Conservation (phyloP, 1,140 invertebrate genomes). For the Papilio helenus region DNA sequence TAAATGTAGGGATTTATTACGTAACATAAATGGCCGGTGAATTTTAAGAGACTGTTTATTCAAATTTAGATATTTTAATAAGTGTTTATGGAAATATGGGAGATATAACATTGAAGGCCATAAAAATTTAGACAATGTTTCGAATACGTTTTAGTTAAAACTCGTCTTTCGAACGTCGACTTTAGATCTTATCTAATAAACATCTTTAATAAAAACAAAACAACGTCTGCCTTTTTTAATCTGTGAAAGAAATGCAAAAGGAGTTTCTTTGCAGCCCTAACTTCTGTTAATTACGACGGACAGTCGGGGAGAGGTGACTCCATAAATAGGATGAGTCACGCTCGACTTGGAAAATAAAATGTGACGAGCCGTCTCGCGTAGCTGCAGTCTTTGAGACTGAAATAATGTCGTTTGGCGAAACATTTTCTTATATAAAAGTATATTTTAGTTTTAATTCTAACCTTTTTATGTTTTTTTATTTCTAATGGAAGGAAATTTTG, state of each 20-base stretch:
- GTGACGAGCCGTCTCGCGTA: conserved; percentile 2
- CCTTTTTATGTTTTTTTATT: neutral
- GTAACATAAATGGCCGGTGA: neutral
- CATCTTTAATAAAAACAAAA: neutral
- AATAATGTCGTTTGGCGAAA: conserved; percentile 16
- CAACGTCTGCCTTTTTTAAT: neutral
- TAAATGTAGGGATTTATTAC: conserved; percentile 8
- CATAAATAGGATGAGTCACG: conserved; percentile 35
- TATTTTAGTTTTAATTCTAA: neutral
- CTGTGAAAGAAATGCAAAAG: conserved; percentile 26
- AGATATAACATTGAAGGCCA: no score
- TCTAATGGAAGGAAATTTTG: no score
- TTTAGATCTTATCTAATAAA: neutral
- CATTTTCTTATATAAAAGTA: neutral
- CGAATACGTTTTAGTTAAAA: no score
- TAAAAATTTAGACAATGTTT: no score
- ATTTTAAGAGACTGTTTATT: neutral
- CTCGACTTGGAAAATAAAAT: conserved; percentile 45
- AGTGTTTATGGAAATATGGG: neutral
- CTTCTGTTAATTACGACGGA: conserved; percentile 44
- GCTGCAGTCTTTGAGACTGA: conserved; percentile 33
- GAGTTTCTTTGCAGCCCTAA: conserved; percentile 41
- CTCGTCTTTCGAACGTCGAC: no score
- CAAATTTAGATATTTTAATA: neutral
- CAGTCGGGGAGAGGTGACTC: conserved; percentile 37